phyloP scores from a whole-genome alignment of 1,140 invertebrate species.

The Hyposmocoma kahamanoa region DNA sequence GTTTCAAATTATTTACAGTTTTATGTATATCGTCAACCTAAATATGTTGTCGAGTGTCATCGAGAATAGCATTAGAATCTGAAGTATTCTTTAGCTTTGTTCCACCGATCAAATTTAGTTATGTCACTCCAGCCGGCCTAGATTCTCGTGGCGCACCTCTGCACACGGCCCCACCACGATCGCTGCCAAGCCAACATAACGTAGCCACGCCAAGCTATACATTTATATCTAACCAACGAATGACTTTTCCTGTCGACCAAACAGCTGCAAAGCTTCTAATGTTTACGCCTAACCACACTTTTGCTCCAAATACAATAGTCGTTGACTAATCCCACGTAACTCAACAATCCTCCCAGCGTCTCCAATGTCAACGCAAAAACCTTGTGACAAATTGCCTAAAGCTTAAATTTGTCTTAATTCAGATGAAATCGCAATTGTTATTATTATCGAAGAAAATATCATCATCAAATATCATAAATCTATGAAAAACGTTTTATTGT shows the following conservation, averaged over 20 bases:
- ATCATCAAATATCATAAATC: constrained; percentile 22
- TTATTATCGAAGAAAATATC: constrained; percentile 9
- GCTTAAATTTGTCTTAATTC: not conserved
- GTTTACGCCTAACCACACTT: constrained; percentile 10
- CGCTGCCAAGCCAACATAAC: constrained; percentile 58
- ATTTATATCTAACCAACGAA: constrained; percentile 49
- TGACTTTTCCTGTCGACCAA: constrained; percentile 51
- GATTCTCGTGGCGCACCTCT: constrained; percentile 57
- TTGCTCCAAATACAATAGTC: not conserved
- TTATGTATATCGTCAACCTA: not conserved
- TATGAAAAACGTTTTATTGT: constrained; percentile 26
- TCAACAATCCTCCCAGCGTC: not conserved
- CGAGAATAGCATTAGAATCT: constrained; percentile 24
- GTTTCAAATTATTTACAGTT: too few species aligned
- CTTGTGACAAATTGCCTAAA: not conserved
- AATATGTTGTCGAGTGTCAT: not conserved
- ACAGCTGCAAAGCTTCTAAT: constrained; percentile 28
- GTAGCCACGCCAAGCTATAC: constrained; percentile 46
- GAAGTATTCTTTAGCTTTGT: constrained; percentile 56
- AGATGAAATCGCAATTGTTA: not conserved
- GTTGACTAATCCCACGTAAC: not conserved
- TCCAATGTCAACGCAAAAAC: not conserved
- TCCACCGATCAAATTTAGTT: constrained; percentile 66
- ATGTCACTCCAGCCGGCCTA: constrained; percentile 69
- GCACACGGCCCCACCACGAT: constrained; percentile 55